Evolutionary conservation across 2,113 vertebrate species (phyloP).

Genomic region (Muntiacus reevesi): DNA sequence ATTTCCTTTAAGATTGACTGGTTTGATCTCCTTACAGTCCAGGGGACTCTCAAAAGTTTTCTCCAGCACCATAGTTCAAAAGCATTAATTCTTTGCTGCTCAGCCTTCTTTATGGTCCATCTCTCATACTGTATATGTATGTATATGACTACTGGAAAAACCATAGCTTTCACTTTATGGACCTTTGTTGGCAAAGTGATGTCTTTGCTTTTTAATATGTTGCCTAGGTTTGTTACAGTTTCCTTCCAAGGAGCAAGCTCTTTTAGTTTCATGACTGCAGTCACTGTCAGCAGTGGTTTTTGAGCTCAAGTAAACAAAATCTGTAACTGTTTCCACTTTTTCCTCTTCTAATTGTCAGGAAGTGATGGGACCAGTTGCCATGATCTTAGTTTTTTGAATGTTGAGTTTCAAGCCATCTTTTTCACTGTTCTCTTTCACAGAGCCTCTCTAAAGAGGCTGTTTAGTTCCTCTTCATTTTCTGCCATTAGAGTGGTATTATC

Average conservation of each 20-base stretch:
- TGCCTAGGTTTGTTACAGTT: not conserved
- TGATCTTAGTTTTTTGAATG: not conserved
- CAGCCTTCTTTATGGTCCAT: not conserved
- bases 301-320: not conserved
- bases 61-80: not conserved
- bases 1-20: not conserved
- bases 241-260: not conserved
- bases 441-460: not conserved
- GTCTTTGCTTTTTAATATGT: not conserved
- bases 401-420: not conserved
- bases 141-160: not conserved
- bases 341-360: not conserved
- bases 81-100: not conserved
- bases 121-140: not conserved
- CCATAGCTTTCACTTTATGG: not conserved
- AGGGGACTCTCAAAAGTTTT: not conserved
- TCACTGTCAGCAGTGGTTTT: not conserved
- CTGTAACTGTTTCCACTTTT: not conserved
- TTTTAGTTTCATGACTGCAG: not conserved
- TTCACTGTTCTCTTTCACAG: not conserved
- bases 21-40: not conserved
- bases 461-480: not conserved
- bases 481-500: not conserved
- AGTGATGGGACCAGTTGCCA: not conserved
- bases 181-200: not conserved